Base-by-base conservation (phyloP, 2,888 invertebrate genomes). In the Tenthredo mesomela region DNA sequence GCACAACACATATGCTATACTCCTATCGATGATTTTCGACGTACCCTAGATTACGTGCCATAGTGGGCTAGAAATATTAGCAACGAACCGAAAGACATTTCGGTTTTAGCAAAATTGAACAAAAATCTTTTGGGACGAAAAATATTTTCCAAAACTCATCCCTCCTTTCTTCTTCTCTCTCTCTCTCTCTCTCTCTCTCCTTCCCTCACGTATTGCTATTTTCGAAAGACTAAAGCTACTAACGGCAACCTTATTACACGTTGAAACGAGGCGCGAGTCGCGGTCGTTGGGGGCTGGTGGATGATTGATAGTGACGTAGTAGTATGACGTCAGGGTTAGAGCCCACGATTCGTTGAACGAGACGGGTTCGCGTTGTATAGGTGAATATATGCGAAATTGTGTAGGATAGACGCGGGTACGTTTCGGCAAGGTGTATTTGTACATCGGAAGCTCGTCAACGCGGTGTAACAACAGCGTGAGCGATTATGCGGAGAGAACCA, bases 401-500 rank as follows among this genome's bases (percentile, higher is more conserved):
- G 61, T 61, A 5, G 12, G 25, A 25, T 61, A 25, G 61, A 67
- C 7, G 10, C 33, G 25, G 25, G 67, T 18, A 61, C 21, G 25
- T 61, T 61, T 61, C 67, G 33, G 29, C 67, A 25, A 73, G 73
- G 73, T 73, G 73, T 43, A 47, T 29, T 18, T 18, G 25, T 61
- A 61, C 29, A 80, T 61, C 80, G 80, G 80, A 80, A 80, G 80
- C 80, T 80, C 80, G 80, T 80, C 80, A 80, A 80, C 80, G 61
- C 21, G 80, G 40, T 80, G 40, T 80, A 80, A 61, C 58, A 58
- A 80, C 80, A 80, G 50, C 9, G 40, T 61, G 80, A 61, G 80
- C 80, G 80, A 80, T 80, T 80, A 80, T 61, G 7, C 54, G n/a
- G 54, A 54, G 33, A 80, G 61, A 80, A 61, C 61, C 61, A 33